phyloP scores from a whole-genome alignment of 2,888 invertebrate species.

The Melinopterus prodromus region DNA sequence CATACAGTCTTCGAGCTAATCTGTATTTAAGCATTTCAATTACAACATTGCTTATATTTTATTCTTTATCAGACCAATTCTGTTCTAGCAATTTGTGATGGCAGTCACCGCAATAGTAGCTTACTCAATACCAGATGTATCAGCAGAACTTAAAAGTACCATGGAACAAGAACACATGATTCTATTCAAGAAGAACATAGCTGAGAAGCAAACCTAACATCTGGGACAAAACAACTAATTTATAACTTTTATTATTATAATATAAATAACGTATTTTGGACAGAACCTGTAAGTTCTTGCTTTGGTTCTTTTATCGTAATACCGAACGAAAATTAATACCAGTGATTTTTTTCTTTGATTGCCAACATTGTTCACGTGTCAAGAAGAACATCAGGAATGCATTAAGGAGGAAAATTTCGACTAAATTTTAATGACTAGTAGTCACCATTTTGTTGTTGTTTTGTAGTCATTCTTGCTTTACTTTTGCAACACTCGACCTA shows the following conservation, averaged over 20 bases:
- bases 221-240: neutral
- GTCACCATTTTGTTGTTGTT: too few species aligned
- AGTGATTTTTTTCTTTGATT: too few species aligned
- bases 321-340: too few species aligned
- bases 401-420: too few species aligned
- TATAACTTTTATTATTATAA: neutral
- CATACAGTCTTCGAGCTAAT: too few species aligned
- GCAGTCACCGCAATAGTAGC: conserved; percentile 68
- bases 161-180: conserved; percentile 26
- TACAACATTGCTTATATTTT: neutral
- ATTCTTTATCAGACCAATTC: too few species aligned
- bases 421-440: too few species aligned
- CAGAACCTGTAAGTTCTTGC: neutral
- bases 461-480: too few species aligned
- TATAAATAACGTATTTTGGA: neutral
- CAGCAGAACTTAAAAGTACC: conserved; percentile 57
- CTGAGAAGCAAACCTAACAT: neutral
- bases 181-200: conserved; percentile 16
- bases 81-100: conserved; percentile 65
- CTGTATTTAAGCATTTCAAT: neutral
- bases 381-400: too few species aligned
- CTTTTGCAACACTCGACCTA: too few species aligned
- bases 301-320: too few species aligned
- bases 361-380: too few species aligned
- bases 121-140: conserved; percentile 68